Evolutionary conservation across 2,113 vertebrate genomes (phyloP).

Genomic region (Ornithorhynchus anatinus): DNA sequence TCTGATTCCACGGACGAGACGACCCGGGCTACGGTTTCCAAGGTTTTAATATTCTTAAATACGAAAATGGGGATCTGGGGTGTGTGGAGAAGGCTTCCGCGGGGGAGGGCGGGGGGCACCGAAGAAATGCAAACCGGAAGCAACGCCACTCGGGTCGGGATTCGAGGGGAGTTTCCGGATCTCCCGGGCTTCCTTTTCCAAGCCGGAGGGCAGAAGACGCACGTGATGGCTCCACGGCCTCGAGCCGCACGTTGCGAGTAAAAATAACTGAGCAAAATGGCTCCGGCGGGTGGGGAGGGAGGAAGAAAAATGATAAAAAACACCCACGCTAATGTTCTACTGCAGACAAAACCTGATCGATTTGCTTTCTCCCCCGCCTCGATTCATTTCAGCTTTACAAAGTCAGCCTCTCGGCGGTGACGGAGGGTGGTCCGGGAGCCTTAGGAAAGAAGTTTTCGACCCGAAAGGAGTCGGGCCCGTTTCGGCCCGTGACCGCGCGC

Average conservation of each 20-base stretch:
- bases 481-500: too few species aligned
- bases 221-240: conserved; percentile 54
- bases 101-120: too few species aligned
- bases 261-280: conserved; percentile 71
- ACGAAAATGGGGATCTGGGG: conserved; percentile 38
- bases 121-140: conserved; percentile 64
- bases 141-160: conserved; percentile 23
- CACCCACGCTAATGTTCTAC: conserved; percentile 35
- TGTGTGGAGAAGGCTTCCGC: conserved; percentile 67
- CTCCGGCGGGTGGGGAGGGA: too few species aligned
- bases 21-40: too few species aligned
- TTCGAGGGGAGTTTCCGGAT: conserved; percentile 34
- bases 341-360: conserved; percentile 30
- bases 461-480: too few species aligned
- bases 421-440: neutral
- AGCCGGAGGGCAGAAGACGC: conserved; percentile 53
- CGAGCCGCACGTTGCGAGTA: conserved; percentile 51
- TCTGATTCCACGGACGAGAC: too few species aligned
- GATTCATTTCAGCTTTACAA: conserved; percentile 13
- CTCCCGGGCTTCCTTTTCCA: conserved; percentile 63
- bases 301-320: conserved; percentile 42
- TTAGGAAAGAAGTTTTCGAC: fast-evolving
- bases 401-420: neutral
- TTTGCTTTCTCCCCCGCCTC: neutral
- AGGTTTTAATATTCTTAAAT: conserved; percentile 38